Conservation (phyloP, 2,113 vertebrate species). For the Gallinago media region DNA sequence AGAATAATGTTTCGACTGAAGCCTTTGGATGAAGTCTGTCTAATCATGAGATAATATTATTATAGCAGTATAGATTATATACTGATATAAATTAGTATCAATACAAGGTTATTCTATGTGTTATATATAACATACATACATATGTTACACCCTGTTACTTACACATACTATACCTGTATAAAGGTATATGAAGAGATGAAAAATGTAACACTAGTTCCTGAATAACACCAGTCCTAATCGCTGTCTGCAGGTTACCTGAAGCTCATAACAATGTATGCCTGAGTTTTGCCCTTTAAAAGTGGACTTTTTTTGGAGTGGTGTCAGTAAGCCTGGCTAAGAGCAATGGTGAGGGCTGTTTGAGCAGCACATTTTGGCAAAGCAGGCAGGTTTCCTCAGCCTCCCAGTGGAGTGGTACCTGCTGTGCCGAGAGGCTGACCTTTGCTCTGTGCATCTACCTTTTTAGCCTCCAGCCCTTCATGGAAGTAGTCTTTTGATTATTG, state of each 20-base stretch:
- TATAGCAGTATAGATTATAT: neutral
- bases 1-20: neutral
- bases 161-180: neutral
- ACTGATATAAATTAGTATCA: neutral
- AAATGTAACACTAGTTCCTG: neutral
- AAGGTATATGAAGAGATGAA: neutral
- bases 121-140: neutral
- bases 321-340: neutral
- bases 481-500: neutral
- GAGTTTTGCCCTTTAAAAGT: neutral
- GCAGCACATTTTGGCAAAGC: neutral
- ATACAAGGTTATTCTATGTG: neutral
- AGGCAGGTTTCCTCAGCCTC: neutral
- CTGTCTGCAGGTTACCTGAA: neutral
- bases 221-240: neutral
- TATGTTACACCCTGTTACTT: neutral
- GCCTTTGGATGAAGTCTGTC: neutral
- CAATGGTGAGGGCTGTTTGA: neutral
- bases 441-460: neutral
- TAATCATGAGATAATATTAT: neutral
- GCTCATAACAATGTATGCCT: accelerated
- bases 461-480: neutral
- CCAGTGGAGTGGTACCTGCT: neutral
- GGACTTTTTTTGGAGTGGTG: neutral
- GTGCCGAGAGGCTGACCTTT: neutral